Evolutionary conservation across 2,888 invertebrate genomes (phyloP).

Genomic region (Conchocele bisecta): DNA sequence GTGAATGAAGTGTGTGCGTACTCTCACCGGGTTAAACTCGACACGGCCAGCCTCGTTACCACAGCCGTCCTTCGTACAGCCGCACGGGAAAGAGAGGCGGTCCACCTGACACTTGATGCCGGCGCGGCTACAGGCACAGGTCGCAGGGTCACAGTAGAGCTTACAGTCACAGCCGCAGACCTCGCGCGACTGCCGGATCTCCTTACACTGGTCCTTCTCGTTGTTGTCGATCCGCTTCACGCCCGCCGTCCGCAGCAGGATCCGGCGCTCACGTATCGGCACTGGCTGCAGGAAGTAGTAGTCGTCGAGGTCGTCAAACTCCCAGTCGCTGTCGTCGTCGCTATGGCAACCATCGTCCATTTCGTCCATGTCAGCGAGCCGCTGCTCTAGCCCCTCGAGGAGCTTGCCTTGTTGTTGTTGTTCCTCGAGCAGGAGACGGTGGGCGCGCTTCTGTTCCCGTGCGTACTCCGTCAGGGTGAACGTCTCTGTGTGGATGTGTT

Average conservation of each 20-base stretch:
- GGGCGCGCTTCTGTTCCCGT: slow-evolving; percentile 92
- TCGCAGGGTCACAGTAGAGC: slow-evolving; percentile 94
- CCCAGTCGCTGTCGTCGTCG: slow-evolving; percentile 76
- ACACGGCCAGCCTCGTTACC: slow-evolving; percentile 95
- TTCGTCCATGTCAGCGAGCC: slow-evolving; percentile 58
- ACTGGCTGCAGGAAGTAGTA: slow-evolving; percentile 88
- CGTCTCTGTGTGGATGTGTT: slow-evolving; percentile 88
- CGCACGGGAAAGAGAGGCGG: slow-evolving; percentile 97
- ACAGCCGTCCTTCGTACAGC: slow-evolving; percentile 97
- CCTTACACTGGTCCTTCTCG: slow-evolving; percentile 97
- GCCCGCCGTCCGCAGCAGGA: slow-evolving; percentile 94
- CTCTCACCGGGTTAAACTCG: slow-evolving; percentile 97
- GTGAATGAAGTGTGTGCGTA: slow-evolving; percentile 98
- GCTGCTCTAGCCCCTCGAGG: slow-evolving; percentile 67
- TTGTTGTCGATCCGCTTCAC: slow-evolving; percentile 95
- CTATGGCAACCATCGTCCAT: slow-evolving; percentile 66
- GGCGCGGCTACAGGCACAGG: slow-evolving; percentile 95
- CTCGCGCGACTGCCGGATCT: slow-evolving; percentile 95
- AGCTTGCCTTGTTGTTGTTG: slow-evolving; percentile 86
- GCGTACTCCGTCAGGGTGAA: slow-evolving; percentile 95
- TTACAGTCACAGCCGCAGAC: slow-evolving; percentile 82
- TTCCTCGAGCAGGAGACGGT: slow-evolving; percentile 90
- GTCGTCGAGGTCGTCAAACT: slow-evolving; percentile 76
- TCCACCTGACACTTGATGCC: slow-evolving; percentile 99
- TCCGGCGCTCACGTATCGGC: slow-evolving; percentile 94